Evolutionary conservation across 2,797 vertebrate genomes (phyloP).

Genomic region (Sylvilagus floridanus): DNA sequence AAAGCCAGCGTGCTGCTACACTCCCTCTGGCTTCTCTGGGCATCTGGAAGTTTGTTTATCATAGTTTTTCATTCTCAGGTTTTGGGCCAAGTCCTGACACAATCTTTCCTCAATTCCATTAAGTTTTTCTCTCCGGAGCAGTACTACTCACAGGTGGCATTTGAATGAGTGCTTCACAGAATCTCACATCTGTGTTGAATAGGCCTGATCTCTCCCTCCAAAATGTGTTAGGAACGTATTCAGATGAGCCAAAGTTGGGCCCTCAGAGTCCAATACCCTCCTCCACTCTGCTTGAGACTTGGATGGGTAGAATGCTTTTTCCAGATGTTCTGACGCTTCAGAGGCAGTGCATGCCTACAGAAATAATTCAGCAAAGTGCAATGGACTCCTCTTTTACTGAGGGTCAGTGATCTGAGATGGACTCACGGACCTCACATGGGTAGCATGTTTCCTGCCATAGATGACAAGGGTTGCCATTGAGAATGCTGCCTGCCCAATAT

Average conservation of each 20-base stretch:
- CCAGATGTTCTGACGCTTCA: not conserved
- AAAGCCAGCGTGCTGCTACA: not conserved
- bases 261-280: not conserved
- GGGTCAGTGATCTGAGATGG: not conserved
- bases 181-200: conserved; percentile 9
- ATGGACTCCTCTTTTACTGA: not conserved
- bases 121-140: conserved; percentile 12
- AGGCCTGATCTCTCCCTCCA: not conserved
- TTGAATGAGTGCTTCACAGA: not conserved
- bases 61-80: not conserved
- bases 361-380: conserved; percentile 9
- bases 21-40: not conserved
- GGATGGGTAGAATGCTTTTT: not conserved
- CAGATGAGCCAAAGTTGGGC: not conserved
- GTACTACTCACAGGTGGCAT: not conserved
- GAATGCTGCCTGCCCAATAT: not conserved
- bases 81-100: not conserved
- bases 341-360: not conserved
- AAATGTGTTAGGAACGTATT: not conserved
- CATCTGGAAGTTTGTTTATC: not conserved
- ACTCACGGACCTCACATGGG: not conserved
- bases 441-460: not conserved
- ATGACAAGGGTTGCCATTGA: not conserved
- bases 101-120: not conserved
- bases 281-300: not conserved